A percentile compares a stretch with the other conserved stretches of the same genome.
Conservation (phyloP, 92 coral and sea anemone genomes). For the Umimayanthus kanabou region DNA sequence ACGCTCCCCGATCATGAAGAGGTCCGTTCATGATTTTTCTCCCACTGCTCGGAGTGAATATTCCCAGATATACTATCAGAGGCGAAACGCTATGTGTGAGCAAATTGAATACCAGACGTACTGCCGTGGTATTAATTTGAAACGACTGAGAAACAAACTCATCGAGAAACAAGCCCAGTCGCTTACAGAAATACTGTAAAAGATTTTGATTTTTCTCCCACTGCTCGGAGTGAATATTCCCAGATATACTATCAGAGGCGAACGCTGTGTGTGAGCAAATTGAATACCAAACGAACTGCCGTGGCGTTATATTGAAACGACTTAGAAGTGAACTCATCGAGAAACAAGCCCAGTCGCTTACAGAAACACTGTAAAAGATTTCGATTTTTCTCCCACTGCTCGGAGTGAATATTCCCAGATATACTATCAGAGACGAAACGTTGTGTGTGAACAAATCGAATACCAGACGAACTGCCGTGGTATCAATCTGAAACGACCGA, state of each 20-base stretch:
- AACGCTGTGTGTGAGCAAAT: slow-evolving; percentile 34
- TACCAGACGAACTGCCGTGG: background rate
- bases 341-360: background rate
- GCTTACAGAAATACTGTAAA: background rate
- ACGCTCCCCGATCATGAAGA: background rate
- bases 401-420: slow-evolving; percentile 5
- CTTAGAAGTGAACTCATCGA: slow-evolving; percentile 4
- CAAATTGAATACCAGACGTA: slow-evolving; percentile 1
- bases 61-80: slow-evolving; percentile 20
- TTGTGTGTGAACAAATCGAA: slow-evolving; percentile 29
- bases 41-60: background rate
- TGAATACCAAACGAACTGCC: background rate
- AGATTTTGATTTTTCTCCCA: background rate
- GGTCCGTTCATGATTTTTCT: slow-evolving; percentile 16
- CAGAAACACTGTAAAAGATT: background rate
- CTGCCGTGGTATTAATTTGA: slow-evolving; percentile 27
- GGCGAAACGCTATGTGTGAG: slow-evolving; percentile 33
- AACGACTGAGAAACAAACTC: slow-evolving; percentile 10
- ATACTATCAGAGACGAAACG: slow-evolving; percentile 31
- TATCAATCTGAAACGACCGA: slow-evolving; percentile 10
- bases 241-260: slow-evolving; percentile 17
- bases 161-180: background rate
- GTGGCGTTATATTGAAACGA: slow-evolving; percentile 17
- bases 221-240: background rate
- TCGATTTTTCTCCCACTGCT: background rate